Conservation (phyloP, 1,140 invertebrate species). For the Caenorhabditis latens region DNA sequence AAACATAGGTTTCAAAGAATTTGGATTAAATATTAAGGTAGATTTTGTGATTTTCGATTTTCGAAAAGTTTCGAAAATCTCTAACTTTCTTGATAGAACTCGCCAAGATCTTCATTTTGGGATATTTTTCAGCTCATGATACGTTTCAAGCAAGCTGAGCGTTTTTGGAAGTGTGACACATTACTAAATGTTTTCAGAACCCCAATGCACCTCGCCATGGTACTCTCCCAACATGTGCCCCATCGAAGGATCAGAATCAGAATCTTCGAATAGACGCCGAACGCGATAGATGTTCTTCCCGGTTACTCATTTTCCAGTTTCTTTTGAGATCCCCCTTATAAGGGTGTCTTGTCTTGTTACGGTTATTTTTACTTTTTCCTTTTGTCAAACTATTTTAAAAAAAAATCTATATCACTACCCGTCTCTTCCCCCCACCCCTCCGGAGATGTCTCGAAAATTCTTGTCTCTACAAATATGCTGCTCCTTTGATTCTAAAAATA, state of each 20-base stretch:
- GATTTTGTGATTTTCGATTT: no score
- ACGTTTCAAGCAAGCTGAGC: no score
- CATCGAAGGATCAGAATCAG: neutral
- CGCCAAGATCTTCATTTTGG: no score
- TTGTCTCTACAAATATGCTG: neutral
- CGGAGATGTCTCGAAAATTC: conserved; percentile 8
- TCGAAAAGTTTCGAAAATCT: no score
- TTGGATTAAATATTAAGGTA: no score
- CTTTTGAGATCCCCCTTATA: neutral
- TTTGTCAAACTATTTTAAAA: neutral
- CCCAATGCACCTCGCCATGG: conserved; percentile 21
- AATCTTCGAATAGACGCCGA: conserved; percentile 10
- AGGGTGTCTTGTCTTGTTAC: neutral
- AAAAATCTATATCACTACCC: neutral
- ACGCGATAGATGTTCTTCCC: neutral
- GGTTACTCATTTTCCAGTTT: neutral
- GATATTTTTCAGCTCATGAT: no score
- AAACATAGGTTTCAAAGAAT: no score
- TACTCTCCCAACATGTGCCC: conserved; percentile 14
- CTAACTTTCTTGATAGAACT: no score
- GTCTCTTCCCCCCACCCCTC: neutral
- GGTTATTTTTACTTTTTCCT: conserved; percentile 17
- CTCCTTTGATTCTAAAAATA: conserved; percentile 7
- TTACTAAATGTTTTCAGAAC: conserved; percentile 38
- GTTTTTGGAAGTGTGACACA: no score